phyloP scores from a whole-genome alignment of 2,888 invertebrate genomes.

The Liopterus haemorrhoidalis region DNA sequence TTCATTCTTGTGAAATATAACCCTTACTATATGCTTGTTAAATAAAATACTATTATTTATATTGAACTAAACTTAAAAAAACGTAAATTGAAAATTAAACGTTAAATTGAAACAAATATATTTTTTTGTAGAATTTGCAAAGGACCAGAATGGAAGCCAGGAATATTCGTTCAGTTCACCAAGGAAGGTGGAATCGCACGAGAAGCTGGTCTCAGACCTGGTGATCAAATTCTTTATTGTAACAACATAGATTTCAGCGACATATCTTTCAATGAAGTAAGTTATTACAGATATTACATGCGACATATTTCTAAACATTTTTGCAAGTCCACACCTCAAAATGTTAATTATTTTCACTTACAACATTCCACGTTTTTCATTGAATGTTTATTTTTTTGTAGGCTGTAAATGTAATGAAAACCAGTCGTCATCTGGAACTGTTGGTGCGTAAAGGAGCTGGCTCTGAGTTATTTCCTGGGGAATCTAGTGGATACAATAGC shows the following conservation, averaged over 20 bases:
- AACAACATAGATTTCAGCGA: conserved; percentile 75
- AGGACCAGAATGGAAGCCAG: conserved; percentile 80
- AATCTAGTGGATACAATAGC: conserved; percentile 78
- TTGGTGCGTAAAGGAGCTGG: conserved; percentile 73
- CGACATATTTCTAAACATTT: no score
- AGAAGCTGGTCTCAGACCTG: conserved; percentile 80
- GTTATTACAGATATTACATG: no score
- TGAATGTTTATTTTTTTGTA: conserved; percentile 40
- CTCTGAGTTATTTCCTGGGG: conserved; percentile 71
- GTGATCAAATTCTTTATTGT: conserved; percentile 86
- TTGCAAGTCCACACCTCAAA: no score
- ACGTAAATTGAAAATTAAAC: no score
- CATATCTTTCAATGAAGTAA: conserved; percentile 74
- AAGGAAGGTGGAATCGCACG: conserved; percentile 83
- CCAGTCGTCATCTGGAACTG: conserved; percentile 68
- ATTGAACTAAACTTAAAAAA: no score
- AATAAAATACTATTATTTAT: no score
- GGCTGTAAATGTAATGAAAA: conserved; percentile 78
- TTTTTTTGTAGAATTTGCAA: conserved; percentile 73
- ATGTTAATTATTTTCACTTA: no score
- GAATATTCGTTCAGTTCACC: conserved; percentile 85
- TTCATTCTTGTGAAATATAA: no score
- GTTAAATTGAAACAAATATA: no score
- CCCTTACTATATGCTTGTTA: no score
- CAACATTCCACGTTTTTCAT: no score